These are phyloP conservation scores for Geotrypetes seraphini DNA, from an alignment of 2,797 vertebrate species.

Conservation along the genomic window DNA sequence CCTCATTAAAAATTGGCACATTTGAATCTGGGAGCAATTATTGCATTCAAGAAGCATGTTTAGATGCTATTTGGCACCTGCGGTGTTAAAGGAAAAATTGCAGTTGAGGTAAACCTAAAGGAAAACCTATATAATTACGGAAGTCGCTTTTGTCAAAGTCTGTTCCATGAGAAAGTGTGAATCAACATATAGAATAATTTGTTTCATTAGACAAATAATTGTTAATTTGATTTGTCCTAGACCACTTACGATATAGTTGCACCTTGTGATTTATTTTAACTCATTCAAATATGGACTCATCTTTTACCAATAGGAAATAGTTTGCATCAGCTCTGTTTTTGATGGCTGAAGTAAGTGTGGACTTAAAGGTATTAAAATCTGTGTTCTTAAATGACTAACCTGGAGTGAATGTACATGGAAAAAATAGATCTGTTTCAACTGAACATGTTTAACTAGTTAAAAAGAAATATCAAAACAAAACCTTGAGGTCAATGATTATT, in stretches of 20 bases:
- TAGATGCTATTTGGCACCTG: too few species aligned
- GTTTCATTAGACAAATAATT: constrained; percentile 17
- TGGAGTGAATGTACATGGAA: constrained; percentile 81
- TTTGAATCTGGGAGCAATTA: too few species aligned
- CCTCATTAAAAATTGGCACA: too few species aligned
- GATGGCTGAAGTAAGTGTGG: constrained; percentile 63
- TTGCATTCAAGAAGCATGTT: too few species aligned
- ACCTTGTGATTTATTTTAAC: constrained; percentile 44
- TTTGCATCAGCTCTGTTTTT: constrained; percentile 48
- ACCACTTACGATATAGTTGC: constrained; percentile 27
- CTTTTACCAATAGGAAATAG: constrained; percentile 58
- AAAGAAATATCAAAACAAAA: constrained; percentile 83
- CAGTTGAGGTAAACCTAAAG: constrained; percentile 17
- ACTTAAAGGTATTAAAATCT: constrained; percentile 56
- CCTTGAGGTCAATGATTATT: constrained; percentile 69
- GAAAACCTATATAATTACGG: neutral
- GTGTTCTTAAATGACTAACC: constrained; percentile 78
- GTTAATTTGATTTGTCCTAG: constrained; percentile 27
- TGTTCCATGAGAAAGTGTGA: constrained; percentile 32
- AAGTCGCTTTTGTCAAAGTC: constrained; percentile 69
- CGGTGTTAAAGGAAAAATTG: too few species aligned
- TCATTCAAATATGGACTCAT: constrained; percentile 41
- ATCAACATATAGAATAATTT: constrained; percentile 4
- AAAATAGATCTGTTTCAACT: constrained; percentile 85
- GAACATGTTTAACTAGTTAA: constrained; percentile 94